Conservation (phyloP, 2,797 vertebrate genomes). For the Simalia tracyae region DNA sequence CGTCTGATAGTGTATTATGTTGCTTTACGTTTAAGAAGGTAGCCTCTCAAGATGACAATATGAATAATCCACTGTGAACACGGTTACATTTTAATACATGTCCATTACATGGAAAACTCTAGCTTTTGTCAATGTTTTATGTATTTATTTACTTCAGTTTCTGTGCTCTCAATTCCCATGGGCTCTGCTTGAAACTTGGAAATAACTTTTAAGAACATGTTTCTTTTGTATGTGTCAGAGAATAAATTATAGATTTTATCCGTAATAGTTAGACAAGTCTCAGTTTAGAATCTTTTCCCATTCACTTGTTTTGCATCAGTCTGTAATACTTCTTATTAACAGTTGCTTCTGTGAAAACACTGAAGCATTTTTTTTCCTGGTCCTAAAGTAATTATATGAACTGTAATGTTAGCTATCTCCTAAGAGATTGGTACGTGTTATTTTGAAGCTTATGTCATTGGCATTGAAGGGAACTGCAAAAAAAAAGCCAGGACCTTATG, state of each 20-base stretch:
- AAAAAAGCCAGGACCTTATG: background rate
- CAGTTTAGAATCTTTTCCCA: too few relatives aligned
- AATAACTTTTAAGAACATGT: background rate
- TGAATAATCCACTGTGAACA: too few relatives aligned
- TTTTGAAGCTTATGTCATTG: background rate
- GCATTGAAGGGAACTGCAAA: background rate
- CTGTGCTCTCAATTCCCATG: too few relatives aligned
- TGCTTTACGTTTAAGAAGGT: too few relatives aligned
- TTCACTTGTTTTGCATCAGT: too few relatives aligned
- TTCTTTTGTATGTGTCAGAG: background rate
- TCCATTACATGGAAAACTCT: background rate
- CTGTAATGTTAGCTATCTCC: background rate
- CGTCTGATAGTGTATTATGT: too few relatives aligned
- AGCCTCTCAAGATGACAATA: too few relatives aligned
- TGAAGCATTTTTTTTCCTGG: background rate
- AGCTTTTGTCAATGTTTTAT: background rate
- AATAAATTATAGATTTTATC: too few relatives aligned
- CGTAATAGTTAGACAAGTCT: too few relatives aligned
- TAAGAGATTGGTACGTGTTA: background rate
- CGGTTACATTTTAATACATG: background rate
- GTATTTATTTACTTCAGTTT: too few relatives aligned
- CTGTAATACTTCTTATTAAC: background rate
- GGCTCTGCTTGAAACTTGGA: too few relatives aligned
- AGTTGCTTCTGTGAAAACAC: background rate
- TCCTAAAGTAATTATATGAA: background rate